Evolutionary conservation across 2,797 vertebrate genomes (phyloP).

Genomic region (Melanogrammus aeglefinus): DNA sequence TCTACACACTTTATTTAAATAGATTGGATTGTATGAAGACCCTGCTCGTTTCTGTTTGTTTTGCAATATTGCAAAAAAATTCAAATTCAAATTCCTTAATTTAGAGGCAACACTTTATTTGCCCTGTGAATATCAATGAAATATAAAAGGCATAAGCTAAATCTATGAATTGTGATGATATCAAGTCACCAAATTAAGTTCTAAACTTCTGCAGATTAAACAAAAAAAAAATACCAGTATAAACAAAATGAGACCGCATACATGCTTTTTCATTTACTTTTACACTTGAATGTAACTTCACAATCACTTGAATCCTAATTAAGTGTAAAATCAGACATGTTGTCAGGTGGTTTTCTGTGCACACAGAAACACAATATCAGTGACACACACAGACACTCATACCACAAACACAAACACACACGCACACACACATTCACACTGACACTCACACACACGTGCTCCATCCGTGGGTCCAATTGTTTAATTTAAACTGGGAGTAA

Average conservation of each 20-base stretch:
- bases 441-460: too few relatives aligned
- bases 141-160: too few relatives aligned
- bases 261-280: neutral
- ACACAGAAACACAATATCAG: neutral
- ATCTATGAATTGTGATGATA: too few relatives aligned
- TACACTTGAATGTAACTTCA: neutral
- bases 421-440: too few relatives aligned
- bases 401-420: too few relatives aligned
- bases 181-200: neutral
- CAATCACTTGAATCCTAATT: neutral
- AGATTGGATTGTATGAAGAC: neutral
- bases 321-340: neutral
- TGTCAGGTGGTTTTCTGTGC: neutral
- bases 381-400: too few relatives aligned
- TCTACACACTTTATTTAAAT: neutral
- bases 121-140: too few relatives aligned
- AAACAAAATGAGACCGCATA: too few relatives aligned
- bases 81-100: neutral
- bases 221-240: too few relatives aligned
- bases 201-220: neutral
- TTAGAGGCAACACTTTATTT: neutral
- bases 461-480: constrained; percentile 24
- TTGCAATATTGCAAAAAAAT: neutral
- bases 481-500: neutral
- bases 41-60: neutral